These are phyloP conservation scores for Gallinago media DNA, from an alignment of 2,113 vertebrate genomes.

Conservation along the genomic window DNA sequence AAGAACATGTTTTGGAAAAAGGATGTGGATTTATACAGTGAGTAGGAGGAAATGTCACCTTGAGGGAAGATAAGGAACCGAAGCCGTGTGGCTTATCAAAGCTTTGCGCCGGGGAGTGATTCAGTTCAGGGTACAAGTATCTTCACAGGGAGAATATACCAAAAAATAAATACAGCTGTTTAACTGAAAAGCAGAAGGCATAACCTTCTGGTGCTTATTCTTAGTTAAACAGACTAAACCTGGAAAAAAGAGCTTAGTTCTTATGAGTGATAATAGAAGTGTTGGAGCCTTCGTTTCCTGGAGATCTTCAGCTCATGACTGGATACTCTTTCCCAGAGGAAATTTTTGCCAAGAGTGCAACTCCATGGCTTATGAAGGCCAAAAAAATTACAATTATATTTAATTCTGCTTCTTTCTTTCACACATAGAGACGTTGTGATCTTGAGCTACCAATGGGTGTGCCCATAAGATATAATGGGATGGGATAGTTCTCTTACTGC, in stretches of 20 bases:
- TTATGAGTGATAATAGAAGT: background rate
- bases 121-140: background rate
- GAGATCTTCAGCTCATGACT: background rate
- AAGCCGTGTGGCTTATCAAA: background rate
- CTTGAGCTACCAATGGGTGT: background rate
- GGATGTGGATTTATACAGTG: background rate
- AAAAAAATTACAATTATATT: background rate
- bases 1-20: background rate
- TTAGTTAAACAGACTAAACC: background rate
- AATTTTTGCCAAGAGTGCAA: background rate
- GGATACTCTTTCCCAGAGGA: background rate
- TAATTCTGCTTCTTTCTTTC: background rate
- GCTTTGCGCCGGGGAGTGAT: background rate
- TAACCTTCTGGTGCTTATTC: background rate
- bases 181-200: background rate
- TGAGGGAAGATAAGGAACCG: background rate
- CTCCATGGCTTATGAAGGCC: rapidly evolving
- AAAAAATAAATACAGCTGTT: background rate
- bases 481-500: background rate
- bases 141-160: background rate
- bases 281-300: background rate
- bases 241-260: background rate
- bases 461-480: background rate
- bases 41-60: background rate
- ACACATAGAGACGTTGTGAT: background rate